Evolutionary conservation across 2,888 invertebrate species (phyloP), one percentile per base, ranked within the genome.

Genomic region (Agrochola lota): DNA sequence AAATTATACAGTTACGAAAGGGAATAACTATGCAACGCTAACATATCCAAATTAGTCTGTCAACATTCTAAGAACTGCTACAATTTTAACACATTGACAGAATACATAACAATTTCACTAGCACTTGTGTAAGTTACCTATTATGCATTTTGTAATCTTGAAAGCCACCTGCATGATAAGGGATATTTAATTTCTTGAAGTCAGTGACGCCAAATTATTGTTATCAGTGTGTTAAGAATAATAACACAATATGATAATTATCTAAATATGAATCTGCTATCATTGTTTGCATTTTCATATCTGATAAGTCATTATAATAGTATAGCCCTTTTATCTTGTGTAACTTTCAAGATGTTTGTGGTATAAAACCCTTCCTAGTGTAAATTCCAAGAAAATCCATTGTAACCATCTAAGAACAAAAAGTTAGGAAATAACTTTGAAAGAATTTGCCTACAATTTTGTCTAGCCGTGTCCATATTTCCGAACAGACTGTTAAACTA

Each of bases 181-280:
- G 6, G 20, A 72, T 68, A 57, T 69, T 71, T 73, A 79, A 77
- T 72, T 75, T 67, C 35, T 59, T 15, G 9, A 75, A 75, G 68
- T 67, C 57, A 72, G 62, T 75, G 77, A 86, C 0, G 40, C 59
- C 43, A n/a, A 60, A 72, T 71, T 35, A 26, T 69, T 74, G 26
- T 82, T 76, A 87, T 77, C 77, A 74, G 35, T 60, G n/a, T 64
- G 52, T 55, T 71, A 57, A 71, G 55, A 71, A 35, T 74, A 76
- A 30, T 77, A 78, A 74, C 78, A 71, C 74, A 64, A 30, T 35
- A 35, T 79, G 78, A 82, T 86, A 87, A 78, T 68, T 12, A 74
- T 76, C 80, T 80, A 73, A 12, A 70, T 60, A 9, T n/a, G 77
- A 68, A 64, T 77, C 72, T 81, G 20, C 74, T 81, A 85, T 68